Evolutionary conservation across 1,140 invertebrate genomes (phyloP).

Genomic region (Bombus polaris): DNA sequence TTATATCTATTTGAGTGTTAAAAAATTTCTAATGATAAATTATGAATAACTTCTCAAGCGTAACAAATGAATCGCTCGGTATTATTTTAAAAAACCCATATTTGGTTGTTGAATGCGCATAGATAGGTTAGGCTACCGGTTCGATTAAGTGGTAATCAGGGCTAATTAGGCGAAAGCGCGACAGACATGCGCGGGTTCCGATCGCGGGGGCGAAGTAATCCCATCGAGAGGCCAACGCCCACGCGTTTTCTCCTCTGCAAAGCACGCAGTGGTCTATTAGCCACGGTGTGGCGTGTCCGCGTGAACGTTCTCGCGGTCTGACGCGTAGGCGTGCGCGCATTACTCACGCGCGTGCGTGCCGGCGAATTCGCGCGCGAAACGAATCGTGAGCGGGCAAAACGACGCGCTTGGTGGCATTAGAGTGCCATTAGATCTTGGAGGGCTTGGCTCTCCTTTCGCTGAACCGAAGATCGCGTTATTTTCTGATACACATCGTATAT

Average conservation of each 20-base stretch:
- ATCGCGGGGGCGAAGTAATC: conserved; percentile 43
- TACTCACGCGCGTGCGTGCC: conserved; percentile 65
- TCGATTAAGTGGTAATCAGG: conserved; percentile 65
- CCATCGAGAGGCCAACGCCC: conserved; percentile 42
- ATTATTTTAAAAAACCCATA: background rate
- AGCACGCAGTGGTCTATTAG: conserved; percentile 48
- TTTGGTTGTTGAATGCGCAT: background rate
- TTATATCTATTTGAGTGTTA: no score
- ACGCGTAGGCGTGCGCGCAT: conserved; percentile 61
- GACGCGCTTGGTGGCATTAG: conserved; percentile 13
- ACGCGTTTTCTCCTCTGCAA: conserved; percentile 47
- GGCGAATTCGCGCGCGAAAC: conserved; percentile 49
- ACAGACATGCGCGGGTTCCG: conserved; percentile 25
- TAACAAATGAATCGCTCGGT: no score
- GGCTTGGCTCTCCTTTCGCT: background rate
- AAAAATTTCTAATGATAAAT: no score
- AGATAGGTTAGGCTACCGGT: background rate
- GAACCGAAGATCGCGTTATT: background rate
- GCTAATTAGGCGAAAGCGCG: conserved; percentile 64
- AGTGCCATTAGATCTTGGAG: background rate
- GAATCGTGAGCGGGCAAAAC: conserved; percentile 7
- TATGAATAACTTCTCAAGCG: no score
- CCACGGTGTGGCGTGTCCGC: conserved; percentile 40
- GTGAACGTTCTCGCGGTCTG: conserved; percentile 13
- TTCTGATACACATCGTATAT: no score